Percentiles rank a stretch among this genome's conserved stretches.
These are phyloP conservation scores for Indicator indicator DNA, from an alignment of 2,113 vertebrate genomes.

Conservation along the genomic window DNA sequence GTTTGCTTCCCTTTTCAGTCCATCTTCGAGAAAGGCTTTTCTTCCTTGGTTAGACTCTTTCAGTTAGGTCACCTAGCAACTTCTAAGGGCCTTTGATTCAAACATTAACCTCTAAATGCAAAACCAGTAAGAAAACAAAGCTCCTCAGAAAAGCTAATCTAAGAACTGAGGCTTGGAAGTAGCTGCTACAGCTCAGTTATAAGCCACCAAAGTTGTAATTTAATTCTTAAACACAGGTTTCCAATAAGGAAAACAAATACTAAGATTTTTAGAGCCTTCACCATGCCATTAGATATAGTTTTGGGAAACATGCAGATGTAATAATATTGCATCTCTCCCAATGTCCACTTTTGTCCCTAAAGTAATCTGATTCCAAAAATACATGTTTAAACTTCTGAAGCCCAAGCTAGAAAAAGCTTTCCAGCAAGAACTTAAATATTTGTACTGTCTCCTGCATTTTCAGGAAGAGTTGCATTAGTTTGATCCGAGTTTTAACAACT, in stretches of 20 bases:
- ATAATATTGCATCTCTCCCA: background rate
- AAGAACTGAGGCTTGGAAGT: background rate
- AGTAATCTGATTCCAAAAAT: background rate
- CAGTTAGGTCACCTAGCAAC: constrained; percentile 45
- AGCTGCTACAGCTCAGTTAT: background rate
- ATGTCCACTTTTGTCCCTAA: background rate
- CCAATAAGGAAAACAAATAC: background rate
- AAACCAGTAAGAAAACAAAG: background rate
- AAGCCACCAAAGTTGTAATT: background rate
- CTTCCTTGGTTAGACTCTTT: background rate
- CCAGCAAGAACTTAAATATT: background rate
- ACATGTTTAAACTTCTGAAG: background rate
- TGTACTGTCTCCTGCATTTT: background rate
- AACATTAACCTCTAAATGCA: background rate
- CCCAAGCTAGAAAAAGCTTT: background rate
- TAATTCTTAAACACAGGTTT: background rate
- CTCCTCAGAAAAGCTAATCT: background rate
- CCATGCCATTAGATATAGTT: rapidly evolving
- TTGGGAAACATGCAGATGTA: background rate
- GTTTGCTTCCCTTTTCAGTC: constrained; percentile 45
- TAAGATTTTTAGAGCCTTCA: background rate
- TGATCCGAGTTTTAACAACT: background rate
- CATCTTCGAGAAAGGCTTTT: constrained; percentile 39
- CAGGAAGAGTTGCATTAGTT: background rate
- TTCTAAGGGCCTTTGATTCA: background rate